These are phyloP conservation scores for Limonius californicus DNA, from an alignment of 1,140 invertebrate genomes.

Conservation along the genomic window DNA sequence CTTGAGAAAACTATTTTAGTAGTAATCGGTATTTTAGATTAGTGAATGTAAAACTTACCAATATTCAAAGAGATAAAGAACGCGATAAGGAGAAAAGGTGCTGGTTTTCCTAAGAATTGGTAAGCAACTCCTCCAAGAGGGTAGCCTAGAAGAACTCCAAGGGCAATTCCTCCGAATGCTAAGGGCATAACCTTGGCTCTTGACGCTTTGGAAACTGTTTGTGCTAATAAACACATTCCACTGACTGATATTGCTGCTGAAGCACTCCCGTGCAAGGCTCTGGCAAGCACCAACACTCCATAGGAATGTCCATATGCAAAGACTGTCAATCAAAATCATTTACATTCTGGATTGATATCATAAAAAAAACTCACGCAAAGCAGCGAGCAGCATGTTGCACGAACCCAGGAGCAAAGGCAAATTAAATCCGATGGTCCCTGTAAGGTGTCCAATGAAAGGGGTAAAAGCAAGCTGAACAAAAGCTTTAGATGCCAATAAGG, in stretches of 20 bases:
- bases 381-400: constrained; percentile 73
- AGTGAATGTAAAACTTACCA: constrained; percentile 47
- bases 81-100: constrained; percentile 69
- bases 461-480: constrained; percentile 81
- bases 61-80: constrained; percentile 57
- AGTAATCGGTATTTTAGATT: too few relatives aligned
- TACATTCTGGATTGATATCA: too few relatives aligned
- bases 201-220: constrained; percentile 55
- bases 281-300: constrained; percentile 67
- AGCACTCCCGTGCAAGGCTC: constrained; percentile 81
- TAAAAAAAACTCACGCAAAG: constrained; percentile 75
- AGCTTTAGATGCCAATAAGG: constrained; percentile 82
- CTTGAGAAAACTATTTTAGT: constrained; percentile 28
- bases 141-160: constrained; percentile 76
- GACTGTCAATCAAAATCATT: constrained; percentile 52
- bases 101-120: constrained; percentile 67
- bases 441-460: constrained; percentile 73
- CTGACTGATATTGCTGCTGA: constrained; percentile 77
- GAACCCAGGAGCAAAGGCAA: constrained; percentile 80
- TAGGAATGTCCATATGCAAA: constrained; percentile 81
- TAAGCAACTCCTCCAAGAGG: constrained; percentile 74
- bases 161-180: constrained; percentile 72
- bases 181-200: constrained; percentile 71
- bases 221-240: constrained; percentile 64
- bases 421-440: constrained; percentile 66